phyloP scores from a whole-genome alignment of 1,140 invertebrate genomes.

The Latrodectus geometricus region DNA sequence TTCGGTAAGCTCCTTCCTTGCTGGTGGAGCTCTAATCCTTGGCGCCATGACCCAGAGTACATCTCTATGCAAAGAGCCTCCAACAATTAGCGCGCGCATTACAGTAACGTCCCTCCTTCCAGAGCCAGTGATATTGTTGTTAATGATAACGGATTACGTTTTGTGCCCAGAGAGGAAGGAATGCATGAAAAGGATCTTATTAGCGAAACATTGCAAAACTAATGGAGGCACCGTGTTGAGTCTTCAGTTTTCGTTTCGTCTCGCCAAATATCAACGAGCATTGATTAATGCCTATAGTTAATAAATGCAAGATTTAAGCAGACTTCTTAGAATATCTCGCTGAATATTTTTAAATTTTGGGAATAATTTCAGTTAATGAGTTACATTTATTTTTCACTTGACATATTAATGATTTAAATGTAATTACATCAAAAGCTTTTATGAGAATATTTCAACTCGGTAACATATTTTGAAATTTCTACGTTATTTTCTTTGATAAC shows the following conservation, averaged over 20 bases:
- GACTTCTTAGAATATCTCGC: no score
- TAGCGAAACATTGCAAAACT: constrained; percentile 34
- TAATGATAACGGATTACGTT: constrained; percentile 39
- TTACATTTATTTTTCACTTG: no score
- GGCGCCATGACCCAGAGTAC: constrained; percentile 7
- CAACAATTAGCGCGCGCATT: constrained; percentile 15
- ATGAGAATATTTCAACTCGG: no score
- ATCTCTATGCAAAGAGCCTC: constrained; percentile 2
- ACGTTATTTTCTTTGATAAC: no score
- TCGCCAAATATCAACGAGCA: background rate
- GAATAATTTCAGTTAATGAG: no score
- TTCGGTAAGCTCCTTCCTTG: background rate
- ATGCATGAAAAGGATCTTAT: constrained; percentile 19
- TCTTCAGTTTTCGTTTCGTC: constrained; percentile 31
- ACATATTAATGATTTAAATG: no score
- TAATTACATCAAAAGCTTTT: no score
- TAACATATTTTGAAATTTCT: no score
- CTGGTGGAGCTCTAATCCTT: constrained; percentile 8
- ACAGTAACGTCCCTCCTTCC: background rate
- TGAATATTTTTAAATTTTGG: no score
- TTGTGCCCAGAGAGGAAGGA: background rate
- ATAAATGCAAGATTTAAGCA: no score
- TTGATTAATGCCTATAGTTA: constrained; percentile 27
- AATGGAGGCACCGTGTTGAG: constrained; percentile 39
- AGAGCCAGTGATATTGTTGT: constrained; percentile 31